phyloP scores from a whole-genome alignment of 2,797 vertebrate species.

The Xerus rutilus region DNA sequence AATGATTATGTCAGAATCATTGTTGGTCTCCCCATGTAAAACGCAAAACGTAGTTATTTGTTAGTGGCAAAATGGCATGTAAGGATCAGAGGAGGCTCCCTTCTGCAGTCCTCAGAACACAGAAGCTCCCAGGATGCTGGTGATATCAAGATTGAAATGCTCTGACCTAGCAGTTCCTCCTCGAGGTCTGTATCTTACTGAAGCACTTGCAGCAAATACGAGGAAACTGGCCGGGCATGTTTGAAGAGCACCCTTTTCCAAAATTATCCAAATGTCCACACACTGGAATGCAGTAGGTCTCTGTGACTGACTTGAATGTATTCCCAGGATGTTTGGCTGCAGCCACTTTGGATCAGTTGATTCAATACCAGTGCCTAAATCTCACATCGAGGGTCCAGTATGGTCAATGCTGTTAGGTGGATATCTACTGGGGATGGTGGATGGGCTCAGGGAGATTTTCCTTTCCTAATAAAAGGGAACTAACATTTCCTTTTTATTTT shows the following conservation, averaged over 20 bases:
- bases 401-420: no score
- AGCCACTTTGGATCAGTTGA: not conserved
- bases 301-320: not conserved
- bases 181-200: not conserved
- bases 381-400: not conserved
- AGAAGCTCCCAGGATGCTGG: not conserved
- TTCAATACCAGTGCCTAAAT: not conserved
- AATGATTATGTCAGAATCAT: not conserved
- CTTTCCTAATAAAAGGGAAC: conserved; percentile 8
- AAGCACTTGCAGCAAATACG: not conserved
- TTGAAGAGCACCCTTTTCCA: not conserved
- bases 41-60: not conserved
- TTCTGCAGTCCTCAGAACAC: not conserved
- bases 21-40: not conserved
- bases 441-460: not conserved
- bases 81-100: not conserved
- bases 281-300: not conserved
- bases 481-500: not conserved
- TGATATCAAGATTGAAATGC: not conserved
- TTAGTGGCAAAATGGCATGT: not conserved
- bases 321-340: not conserved
- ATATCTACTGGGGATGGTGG: not conserved
- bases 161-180: not conserved
- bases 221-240: not conserved
- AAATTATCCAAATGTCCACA: not conserved